A percentile compares a stretch with the other conserved stretches of the same genome.
Conservation (phyloP, 2,113 vertebrate genomes). For the Phrynocephalus versicolor region DNA sequence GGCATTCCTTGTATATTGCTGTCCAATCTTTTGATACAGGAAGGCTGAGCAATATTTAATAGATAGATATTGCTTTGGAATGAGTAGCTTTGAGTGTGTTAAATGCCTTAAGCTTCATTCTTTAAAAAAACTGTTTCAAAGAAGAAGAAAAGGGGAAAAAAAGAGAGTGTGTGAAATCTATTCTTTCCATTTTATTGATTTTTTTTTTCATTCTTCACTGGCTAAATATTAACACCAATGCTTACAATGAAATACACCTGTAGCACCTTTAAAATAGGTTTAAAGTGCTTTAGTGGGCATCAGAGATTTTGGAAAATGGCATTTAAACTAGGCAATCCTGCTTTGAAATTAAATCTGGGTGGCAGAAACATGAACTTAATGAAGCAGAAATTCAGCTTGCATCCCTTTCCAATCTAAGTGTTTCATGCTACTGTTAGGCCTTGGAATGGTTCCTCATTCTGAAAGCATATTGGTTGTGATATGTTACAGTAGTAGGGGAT, state of each 20-base stretch:
- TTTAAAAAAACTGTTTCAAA: rapidly evolving
- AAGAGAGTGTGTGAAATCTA: not conserved
- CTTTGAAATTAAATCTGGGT: not conserved
- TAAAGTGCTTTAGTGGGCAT: not conserved
- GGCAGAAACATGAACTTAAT: not conserved
- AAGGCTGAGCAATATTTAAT: too few species aligned
- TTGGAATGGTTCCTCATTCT: not conserved
- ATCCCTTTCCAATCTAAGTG: not conserved
- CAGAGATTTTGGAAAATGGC: not conserved
- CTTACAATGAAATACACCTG: not conserved
- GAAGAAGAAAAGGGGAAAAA: too few species aligned
- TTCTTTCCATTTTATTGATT: not conserved
- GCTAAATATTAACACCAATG: not conserved
- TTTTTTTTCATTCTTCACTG: not conserved
- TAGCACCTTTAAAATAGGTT: not conserved
- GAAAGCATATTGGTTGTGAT: not conserved
- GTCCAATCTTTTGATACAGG: too few species aligned
- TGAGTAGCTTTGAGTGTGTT: too few species aligned
- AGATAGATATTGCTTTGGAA: too few species aligned
- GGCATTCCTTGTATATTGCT: too few species aligned
- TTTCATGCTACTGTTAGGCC: not conserved
- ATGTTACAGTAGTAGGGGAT: not conserved
- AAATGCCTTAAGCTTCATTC: not conserved
- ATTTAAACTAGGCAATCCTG: not conserved
- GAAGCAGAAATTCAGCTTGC: not conserved